These are phyloP conservation scores for Dasypogon diadema DNA, from an alignment of 2,888 invertebrate species.

Conservation along the genomic window DNA sequence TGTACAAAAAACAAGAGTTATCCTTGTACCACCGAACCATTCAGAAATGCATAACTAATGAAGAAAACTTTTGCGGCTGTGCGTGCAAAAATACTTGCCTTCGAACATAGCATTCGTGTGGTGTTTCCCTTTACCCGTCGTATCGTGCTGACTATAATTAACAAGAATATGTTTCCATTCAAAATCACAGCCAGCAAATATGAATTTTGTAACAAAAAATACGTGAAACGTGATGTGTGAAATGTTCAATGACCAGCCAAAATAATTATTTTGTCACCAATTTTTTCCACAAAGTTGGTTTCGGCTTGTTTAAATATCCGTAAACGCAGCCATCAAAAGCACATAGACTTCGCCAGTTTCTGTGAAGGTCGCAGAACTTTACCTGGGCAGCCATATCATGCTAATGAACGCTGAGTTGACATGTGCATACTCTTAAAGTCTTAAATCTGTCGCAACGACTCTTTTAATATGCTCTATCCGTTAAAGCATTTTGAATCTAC, in stretches of 20 bases:
- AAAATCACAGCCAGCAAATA: background rate
- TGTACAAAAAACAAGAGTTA: too few species aligned
- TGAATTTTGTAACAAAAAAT: background rate
- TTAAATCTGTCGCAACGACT: background rate
- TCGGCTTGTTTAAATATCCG: slow-evolving; percentile 15
- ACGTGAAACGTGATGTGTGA: background rate
- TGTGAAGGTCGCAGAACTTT: slow-evolving; percentile 19
- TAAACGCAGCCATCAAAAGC: background rate
- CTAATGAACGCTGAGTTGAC: background rate
- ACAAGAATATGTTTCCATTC: background rate
- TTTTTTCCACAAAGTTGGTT: slow-evolving; percentile 10
- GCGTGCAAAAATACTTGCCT: too few species aligned
- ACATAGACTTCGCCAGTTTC: slow-evolving; percentile 8
- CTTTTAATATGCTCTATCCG: background rate
- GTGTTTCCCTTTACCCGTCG: too few species aligned
- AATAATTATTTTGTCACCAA: slow-evolving; percentile 41
- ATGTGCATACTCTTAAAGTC: background rate
- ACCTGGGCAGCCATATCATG: background rate
- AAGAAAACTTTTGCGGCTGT: too few species aligned
- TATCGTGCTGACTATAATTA: background rate
- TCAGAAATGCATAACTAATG: too few species aligned
- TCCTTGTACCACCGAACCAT: too few species aligned
- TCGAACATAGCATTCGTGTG: too few species aligned
- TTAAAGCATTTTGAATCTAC: background rate
- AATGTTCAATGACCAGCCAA: slow-evolving; percentile 30